Base-by-base conservation (phyloP, 2,888 invertebrate genomes). In the Dorcus hopei region DNA sequence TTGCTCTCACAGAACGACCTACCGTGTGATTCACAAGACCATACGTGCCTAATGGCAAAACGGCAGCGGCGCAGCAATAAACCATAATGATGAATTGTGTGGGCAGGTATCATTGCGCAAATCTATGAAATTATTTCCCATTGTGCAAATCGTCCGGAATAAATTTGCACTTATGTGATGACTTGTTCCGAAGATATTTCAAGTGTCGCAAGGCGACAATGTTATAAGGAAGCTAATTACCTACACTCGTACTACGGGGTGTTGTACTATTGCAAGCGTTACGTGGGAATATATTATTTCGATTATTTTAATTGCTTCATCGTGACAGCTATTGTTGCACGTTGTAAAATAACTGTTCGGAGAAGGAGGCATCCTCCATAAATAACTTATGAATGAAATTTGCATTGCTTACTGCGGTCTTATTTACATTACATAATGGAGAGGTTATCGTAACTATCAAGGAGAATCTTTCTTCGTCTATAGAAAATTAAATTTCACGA, bases 41-140 rank as follows among this genome's bases (percentile, higher is more conserved):
- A 11, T 45, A 14, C 33, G 45, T 47, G 45, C 26, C 14, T 53
- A 47, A 47, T 47, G 45, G 47, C 45, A 19, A 40, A 16, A 47
- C 33, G 50, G 19, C 16, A 40, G 39, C 16, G 50, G 16, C 33
- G 14, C 33, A n/a, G 38, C 49, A 33, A 50, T 50, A 50, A 50
- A 50, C 43, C 51, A 51, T 45, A 43, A 56, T 45, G 14, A 38
- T 19, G 55, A 39, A 56, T 41, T 38, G 16, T 19, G 56, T 56
- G 45, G 56, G 56, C 26, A 56, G 56, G 42, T 38, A 14, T 14
- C n/a, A 45, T 56, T 56, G 56, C 45, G 56, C 38, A 56, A 56
- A 56, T 43, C 38, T 45, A 45, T 42, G 38, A 51, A 56, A 56
- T n/a, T 56, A 56, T 56, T 49, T 50, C 48, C 56, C 56, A 56